Percentiles rank a stretch among this genome's conserved stretches.
Conservation (phyloP, 2,797 vertebrate species). For the Xerus rutilus region DNA sequence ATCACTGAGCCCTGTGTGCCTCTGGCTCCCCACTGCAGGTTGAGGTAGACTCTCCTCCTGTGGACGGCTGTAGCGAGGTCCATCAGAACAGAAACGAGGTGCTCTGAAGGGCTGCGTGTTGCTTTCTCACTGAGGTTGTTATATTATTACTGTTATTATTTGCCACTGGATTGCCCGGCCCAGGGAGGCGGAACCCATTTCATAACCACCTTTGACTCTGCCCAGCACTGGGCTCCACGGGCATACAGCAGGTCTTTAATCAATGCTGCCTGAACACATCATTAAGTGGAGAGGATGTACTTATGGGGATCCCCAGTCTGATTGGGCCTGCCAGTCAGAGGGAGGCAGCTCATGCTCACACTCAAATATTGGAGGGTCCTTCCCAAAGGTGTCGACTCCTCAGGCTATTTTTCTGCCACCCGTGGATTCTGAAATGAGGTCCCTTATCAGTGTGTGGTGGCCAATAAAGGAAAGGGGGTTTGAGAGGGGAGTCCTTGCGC, state of each 20-base stretch:
- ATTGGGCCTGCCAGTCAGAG: not conserved
- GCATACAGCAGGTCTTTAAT: not conserved
- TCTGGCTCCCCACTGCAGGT: not conserved
- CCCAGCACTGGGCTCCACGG: not conserved
- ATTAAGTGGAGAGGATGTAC: not conserved
- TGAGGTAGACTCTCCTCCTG: fast-evolving
- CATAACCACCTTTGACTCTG: not conserved
- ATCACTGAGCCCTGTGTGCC: fast-evolving
- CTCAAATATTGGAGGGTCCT: fast-evolving
- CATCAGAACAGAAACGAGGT: fast-evolving
- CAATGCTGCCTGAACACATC: not conserved
- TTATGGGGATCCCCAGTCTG: not conserved
- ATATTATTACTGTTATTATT: too few relatives aligned
- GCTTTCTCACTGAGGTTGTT: too few relatives aligned
- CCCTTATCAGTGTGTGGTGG: fast-evolving
- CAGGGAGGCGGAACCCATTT: not conserved
- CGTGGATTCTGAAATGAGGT: not conserved
- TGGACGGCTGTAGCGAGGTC: not conserved
- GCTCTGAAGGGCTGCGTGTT: fast-evolving
- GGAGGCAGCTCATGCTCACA: not conserved
- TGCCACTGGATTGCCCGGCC: not conserved
- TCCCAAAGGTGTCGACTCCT: not conserved
- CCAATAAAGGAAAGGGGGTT: not conserved
- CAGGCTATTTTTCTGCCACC: too few relatives aligned
- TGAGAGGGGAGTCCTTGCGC: not conserved